A percentile compares a stretch with the other conserved stretches of the same genome.
Evolutionary conservation across 2,888 invertebrate genomes (phyloP).

Genomic region (Encarsia formosa): DNA sequence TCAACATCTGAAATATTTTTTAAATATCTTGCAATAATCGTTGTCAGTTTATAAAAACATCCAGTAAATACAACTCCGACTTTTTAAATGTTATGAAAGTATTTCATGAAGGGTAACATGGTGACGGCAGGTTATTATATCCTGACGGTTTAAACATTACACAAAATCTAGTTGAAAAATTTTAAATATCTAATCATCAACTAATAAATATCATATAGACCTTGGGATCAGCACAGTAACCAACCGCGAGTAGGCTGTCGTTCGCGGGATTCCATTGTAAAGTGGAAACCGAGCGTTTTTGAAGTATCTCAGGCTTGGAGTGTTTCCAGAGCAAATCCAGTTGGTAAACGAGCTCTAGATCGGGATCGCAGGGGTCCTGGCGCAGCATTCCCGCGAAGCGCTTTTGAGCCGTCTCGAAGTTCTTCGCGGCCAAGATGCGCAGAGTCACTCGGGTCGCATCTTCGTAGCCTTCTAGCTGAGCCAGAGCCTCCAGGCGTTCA

Average conservation of each 20-base stretch:
- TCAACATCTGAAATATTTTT: too few species aligned
- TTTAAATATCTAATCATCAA: too few species aligned
- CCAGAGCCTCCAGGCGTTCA: background rate
- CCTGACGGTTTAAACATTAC: too few species aligned
- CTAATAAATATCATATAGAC: too few species aligned
- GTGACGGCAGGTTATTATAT: too few species aligned
- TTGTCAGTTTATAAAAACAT: too few species aligned
- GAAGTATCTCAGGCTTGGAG: slow-evolving; percentile 52
- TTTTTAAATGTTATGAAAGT: too few species aligned
- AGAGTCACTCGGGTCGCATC: slow-evolving; percentile 54
- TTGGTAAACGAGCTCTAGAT: slow-evolving; percentile 65
- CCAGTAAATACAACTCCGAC: too few species aligned
- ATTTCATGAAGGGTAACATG: too few species aligned
- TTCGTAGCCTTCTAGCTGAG: background rate
- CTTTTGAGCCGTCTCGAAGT: slow-evolving; percentile 65
- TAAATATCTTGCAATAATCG: too few species aligned
- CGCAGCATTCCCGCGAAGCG: slow-evolving; percentile 63
- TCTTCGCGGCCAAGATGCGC: slow-evolving; percentile 68
- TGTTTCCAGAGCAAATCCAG: slow-evolving; percentile 67
- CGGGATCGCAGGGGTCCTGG: slow-evolving; percentile 61
- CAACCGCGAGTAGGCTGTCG: slow-evolving; percentile 69
- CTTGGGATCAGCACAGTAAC: slow-evolving; percentile 60
- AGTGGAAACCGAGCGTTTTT: slow-evolving; percentile 58
- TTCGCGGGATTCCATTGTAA: slow-evolving; percentile 68
- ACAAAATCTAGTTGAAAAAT: too few species aligned